A percentile compares a stretch with the other conserved stretches of the same genome.
Evolutionary conservation across 92 coral and sea anemone genomes (phyloP).

Genomic region (Parazoanthus darwini): DNA sequence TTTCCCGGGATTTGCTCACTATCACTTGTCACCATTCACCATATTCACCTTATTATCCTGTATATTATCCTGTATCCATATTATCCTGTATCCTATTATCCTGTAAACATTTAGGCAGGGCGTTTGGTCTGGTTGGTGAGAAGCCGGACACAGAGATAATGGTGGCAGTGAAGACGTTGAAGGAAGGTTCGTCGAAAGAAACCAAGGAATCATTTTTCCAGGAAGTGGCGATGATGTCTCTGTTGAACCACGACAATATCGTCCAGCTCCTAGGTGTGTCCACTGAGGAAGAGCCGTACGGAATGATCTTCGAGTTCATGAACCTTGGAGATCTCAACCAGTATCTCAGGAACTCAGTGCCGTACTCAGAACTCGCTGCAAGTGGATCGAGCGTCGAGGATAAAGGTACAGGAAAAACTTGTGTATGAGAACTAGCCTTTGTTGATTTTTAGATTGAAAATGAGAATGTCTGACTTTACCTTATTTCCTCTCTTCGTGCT

Average conservation of each 20-base stretch:
- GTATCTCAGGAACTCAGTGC: slow-evolving; percentile 77
- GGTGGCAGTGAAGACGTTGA: slow-evolving; percentile 94
- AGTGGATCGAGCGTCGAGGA: background rate
- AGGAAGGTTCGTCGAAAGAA: slow-evolving; percentile 82
- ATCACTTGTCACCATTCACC: background rate
- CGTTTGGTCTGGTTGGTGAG: slow-evolving; percentile 62
- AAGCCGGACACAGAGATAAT: slow-evolving; percentile 66
- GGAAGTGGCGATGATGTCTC: slow-evolving; percentile 92
- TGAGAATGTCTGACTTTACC: too few relatives aligned
- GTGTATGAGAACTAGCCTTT: background rate
- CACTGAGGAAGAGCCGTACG: slow-evolving; percentile 95
- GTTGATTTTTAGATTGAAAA: too few relatives aligned
- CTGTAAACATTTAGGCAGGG: slow-evolving; percentile 56
- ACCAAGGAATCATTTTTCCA: slow-evolving; percentile 73
- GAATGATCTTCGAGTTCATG: slow-evolving; percentile 99
- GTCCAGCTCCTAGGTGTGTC: slow-evolving; percentile 89
- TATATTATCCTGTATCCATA: too few relatives aligned
- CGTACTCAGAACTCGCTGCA: slow-evolving; percentile 56
- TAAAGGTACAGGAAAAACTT: background rate
- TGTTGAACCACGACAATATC: slow-evolving; percentile 85
- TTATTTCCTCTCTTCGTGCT: too few relatives aligned
- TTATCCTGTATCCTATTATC: too few relatives aligned
- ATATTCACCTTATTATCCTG: background rate
- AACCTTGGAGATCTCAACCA: slow-evolving; percentile 91
- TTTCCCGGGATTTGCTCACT: background rate